Evolutionary conservation across 2,888 invertebrate species (phyloP), one percentile per base, ranked within the genome.

Genomic region (Tachina grossa): DNA sequence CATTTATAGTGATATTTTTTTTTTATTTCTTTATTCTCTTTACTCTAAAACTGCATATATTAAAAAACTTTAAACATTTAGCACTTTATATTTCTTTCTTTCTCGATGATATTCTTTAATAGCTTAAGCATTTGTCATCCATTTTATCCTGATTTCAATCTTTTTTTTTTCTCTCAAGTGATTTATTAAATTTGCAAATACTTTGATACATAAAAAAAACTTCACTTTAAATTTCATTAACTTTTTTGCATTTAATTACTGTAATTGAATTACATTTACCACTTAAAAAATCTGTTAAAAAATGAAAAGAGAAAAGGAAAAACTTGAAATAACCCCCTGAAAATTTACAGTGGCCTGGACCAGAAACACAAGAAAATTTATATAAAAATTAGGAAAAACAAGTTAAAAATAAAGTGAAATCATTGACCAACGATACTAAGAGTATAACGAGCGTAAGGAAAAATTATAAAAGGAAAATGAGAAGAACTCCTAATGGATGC

Each of bases 261-360:
- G 59, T 85, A 85, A 83, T 85, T 85, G 85, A 85, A 85, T 85
- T 85, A 80, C 83, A 72, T 83, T 85, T 85, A 80, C 83, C 85
- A 85, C 85, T 83, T 85, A 83, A 83, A 72, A 83, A 83, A 72
- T 72, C 66, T 72, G 59, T 5, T 43, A 63, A 14, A 63, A 71
- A 41, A 13, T 22, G 53, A 39, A n/a, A 22, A 59, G 47, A 59
- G 71, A 65, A 59, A 69, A 76, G 47, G 31, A 74, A 71, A 39
- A 69, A 59, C 39, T 22, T 55, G 8, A 55, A 71, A 83, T 71
- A 65, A 31, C 31, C 10, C 74, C 57, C 65, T 76, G 13, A 45
- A 63, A 85, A 55, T 57, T 71, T 49, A 51, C 59, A 76, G 71
- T 41, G 66, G 19, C 74, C 71, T 75, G 66, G 45, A 66, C 66